These are phyloP conservation scores for Eulimnadia texana DNA, from an alignment of 1,140 invertebrate species.

Conservation along the genomic window DNA sequence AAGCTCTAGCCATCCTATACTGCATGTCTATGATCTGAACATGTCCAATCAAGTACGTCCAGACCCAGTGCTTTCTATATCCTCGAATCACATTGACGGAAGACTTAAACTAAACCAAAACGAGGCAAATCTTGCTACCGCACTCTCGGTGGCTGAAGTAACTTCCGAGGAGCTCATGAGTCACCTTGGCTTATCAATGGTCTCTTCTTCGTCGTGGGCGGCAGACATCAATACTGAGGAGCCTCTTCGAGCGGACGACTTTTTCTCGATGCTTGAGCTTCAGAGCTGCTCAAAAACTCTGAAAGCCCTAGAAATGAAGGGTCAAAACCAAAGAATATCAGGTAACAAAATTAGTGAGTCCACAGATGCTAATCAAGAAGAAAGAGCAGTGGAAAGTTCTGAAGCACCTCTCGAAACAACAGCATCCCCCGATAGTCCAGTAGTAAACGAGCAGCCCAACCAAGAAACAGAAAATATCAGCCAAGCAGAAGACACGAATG, in stretches of 20 bases:
- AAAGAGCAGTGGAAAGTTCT: neutral
- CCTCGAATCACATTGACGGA: neutral
- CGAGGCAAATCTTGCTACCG: neutral
- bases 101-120: neutral
- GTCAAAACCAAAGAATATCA: neutral
- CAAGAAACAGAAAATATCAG: neutral
- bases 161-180: conserved; percentile 12
- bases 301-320: neutral
- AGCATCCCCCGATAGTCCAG: too few species aligned
- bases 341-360: too few species aligned
- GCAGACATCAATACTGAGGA: conserved; percentile 1
- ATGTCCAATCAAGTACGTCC: conserved; percentile 27
- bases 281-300: conserved; percentile 38
- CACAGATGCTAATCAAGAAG: too few species aligned
- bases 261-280: conserved; percentile 68
- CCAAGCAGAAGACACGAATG: neutral
- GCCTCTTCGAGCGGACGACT: conserved; percentile 53
- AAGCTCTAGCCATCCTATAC: neutral
- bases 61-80: conserved; percentile 8
- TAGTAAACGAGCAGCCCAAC: neutral
- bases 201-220: conserved; percentile 6
- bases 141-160: neutral
- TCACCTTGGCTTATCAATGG: conserved; percentile 12
- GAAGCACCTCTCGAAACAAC: neutral
- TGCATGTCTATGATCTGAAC: neutral